Base-by-base conservation (phyloP, 2,888 invertebrate species). In the Brachyopa scutellaris region DNA sequence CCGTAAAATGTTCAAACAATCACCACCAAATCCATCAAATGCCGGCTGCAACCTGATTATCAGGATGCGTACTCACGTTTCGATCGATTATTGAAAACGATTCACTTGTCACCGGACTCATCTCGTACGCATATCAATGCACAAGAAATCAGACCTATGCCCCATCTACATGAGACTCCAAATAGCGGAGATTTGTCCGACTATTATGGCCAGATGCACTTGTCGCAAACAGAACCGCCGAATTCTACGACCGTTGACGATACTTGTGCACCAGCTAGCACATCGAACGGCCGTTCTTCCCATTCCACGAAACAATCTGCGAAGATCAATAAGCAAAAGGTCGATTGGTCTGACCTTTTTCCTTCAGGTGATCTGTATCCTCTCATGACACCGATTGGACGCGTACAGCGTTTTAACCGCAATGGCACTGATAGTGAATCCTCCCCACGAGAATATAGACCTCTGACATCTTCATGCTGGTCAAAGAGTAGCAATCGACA, bases 51-150 rank as follows among this genome's bases (percentile, higher is more conserved):
- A 29, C 29, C n/a, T n/a, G n/a, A n/a, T n/a, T n/a, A n/a, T n/a
- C n/a, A 82, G 82, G 77, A 77, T 15, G 64, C 82, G 33, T 82
- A 77, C 42, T 82, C 77, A 66, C 76, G 76, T 57, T 82, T 82
- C 53, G 82, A 82, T 82, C 51, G 77, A 59, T 70, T 82, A 40
- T 66, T 82, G 57, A 82, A 82, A 82, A 72, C 82, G 38, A 77
- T 82, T 77, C 82, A 82, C 21, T 82, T 82, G 77, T 82, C 82
- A n/a, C 82, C 77, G 82, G 82, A 82, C 9, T 66, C 82, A 42
- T 82, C 82, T 70, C 82, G 66, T 53, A 66, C 82, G 42, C 82
- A 82, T 77, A 82, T 77, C 7, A 82, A 77, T 66, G 47, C 19
- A 26, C 76, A 70, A 47, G 13, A 19, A 13, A 21, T 13, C 4